Evolutionary conservation across 2,888 invertebrate genomes (phyloP), one percentile per base, ranked within the genome.

Genomic region (Cremastinae sp.): DNA sequence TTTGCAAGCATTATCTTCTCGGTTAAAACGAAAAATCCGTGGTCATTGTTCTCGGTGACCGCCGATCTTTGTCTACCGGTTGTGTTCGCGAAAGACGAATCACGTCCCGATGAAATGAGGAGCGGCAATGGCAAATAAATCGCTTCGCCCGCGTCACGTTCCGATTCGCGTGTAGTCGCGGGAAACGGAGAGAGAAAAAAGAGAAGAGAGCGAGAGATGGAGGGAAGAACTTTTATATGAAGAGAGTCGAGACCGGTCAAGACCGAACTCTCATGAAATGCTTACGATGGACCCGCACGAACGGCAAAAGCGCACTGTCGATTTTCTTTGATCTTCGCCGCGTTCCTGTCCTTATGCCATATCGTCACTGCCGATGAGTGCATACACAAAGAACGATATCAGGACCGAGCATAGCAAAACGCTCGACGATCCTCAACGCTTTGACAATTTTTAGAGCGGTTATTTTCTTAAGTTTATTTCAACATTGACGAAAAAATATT

Each of bases 61-160:
- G 43, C 35, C 37, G 43, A 10, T 10, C 39, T n/a, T 22, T 14
- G 18, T 47, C 20, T 65, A 55, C 18, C 43, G 55, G 66, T 37
- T 49, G 39, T 14, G 45, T 47, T 37, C 64, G 72, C 61, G 65
- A 62, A 45, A 75, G 75, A 75, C 64, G 75, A 62, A 78, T 76
- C 89, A 89, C 89, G 89, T 89, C 85, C 85, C 85, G 83, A 86
- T 80, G 87, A 87, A 88, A 89, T 89, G 87, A 88, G 86, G 85
- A 87, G 85, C 86, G 86, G 87, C 89, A 85, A 89, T 87, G 87
- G 88, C 88, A 89, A 89, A 89, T 89, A 89, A 89, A 89, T 89
- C 89, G 89, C 85, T 83, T 84, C 85, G 83, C 86, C 88, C 85
- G 86, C 87, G 86, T 89, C 89, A 89, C 89, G 89, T 89, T 84